Base-by-base conservation (phyloP, 2,797 vertebrate genomes). In the Sebastes reedi region DNA sequence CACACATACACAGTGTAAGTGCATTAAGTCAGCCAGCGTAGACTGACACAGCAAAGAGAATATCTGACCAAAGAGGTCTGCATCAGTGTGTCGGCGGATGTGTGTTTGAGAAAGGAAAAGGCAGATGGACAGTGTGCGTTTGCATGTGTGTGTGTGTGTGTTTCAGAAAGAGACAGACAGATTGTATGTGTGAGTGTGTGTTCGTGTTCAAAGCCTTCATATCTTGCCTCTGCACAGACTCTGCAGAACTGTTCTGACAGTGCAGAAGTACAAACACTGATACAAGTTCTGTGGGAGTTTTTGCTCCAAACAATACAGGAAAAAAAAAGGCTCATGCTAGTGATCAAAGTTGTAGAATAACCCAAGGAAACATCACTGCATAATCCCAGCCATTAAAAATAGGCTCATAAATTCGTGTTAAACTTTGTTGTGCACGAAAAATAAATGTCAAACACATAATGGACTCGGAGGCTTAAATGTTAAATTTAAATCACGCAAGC, bases 31-130 rank as follows among this genome's bases (percentile, higher is more conserved):
- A 86, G 65, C 39, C 60, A 80, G 71, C 61, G 84, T 68, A 84
- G 71, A 77, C 72, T 88, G 80, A 88, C 84, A 86, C 71, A 85
- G 89, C 86, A 92, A 92, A 91, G 91, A 89, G 83, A 95, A 91
- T 88, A 88, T 81, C 83, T 83, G 86, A 92, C 88, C 84, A 93
- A 88, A 78, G 36, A 32, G 34, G 27, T 58, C 24, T 54, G 65
- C 64, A 70, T 77, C 84, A 82, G 74, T 76, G 67, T 72, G 60
- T 81, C 58, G 72, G 78, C 62, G 80, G 66, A 77, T 70, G 58
- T 82, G 72, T 84, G 80, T 81, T 64, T 59, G 59, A 73, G 59
- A 72, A 75, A 67, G 42, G 78, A 75, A 89, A 77, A 79, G 62
- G 69, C 64, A 81, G 83, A 83, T 60, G 90, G 91, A 82, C 88